Evolutionary conservation across 2,113 vertebrate genomes (phyloP).

Genomic region (Myrmecophaga tridactyla): DNA sequence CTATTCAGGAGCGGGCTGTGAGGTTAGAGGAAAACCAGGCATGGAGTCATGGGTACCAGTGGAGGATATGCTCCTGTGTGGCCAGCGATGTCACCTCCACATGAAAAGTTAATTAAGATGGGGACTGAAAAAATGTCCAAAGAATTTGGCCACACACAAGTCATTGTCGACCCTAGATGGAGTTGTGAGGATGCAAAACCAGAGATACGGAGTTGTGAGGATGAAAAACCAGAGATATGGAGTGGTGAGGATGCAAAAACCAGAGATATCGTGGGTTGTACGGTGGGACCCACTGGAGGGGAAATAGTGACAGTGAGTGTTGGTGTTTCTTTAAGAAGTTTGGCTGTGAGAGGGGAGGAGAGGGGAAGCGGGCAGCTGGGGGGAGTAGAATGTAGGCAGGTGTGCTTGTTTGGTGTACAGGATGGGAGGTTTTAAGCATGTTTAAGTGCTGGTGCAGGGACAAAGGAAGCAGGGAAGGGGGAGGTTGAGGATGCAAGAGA

Average conservation of each 20-base stretch:
- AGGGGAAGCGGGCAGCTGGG: neutral
- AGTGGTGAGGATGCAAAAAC: neutral
- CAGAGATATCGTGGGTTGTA: neutral
- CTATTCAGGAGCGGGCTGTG: neutral
- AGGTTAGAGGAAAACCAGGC: neutral
- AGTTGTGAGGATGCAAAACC: too few relatives aligned
- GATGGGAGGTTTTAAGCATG: neutral
- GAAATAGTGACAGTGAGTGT: too few relatives aligned
- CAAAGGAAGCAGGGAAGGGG: neutral
- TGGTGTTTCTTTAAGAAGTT: neutral
- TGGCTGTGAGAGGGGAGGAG: too few relatives aligned
- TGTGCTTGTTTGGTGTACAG: neutral
- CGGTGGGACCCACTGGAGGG: neutral
- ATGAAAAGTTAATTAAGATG: neutral
- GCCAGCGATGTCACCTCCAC: neutral
- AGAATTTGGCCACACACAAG: neutral
- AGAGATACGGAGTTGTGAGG: too few relatives aligned
- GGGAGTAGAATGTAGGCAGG: accelerated
- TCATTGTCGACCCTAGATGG: neutral
- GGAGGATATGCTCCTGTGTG: neutral
- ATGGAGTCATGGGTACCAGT: accelerated
- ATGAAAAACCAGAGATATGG: neutral
- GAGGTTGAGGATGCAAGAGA: neutral
- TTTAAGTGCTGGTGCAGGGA: neutral
- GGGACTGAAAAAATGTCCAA: neutral